Base-by-base conservation (phyloP, 2,797 vertebrate genomes). In the Semaprochilodus insignis region DNA sequence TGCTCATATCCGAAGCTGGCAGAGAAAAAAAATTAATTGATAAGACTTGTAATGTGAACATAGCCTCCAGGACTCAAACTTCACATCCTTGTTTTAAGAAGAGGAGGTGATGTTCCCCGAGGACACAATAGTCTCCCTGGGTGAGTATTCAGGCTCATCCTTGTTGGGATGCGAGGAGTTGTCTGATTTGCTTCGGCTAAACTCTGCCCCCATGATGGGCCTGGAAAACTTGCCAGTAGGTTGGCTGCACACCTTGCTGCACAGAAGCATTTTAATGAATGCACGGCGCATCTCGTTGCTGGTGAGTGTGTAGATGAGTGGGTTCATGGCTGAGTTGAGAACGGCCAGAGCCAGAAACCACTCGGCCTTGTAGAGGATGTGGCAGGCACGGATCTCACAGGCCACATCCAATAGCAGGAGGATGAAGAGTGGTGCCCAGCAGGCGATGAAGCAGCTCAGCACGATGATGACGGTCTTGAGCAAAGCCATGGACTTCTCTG, bases 391-490 rank as follows among this genome's bases (percentile, higher is more conserved):
- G 16, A 95, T 97, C 90, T 95, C 95, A 74, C 98, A 99, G 11
- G 96, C 97, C 77, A 96, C 97, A n/a, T 99, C 98, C 87, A 99
- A 91, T 63, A 99, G 93, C 34, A 99, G 95, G 11, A 99, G 94
- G 91, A 99, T 94, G 91, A 99, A 99, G 79, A 99, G 96, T 0
- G 98, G 98, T 0, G 97, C 95, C 98, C 98, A 99, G 91, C 98
- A 99, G 77, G 95, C 95, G 1, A 99, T 99, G 92, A 99, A 99
- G 87, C 95, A 97, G 83, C 98, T 98, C 89, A 99, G 91, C 25
- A 99, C 98, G 25, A 99, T 97, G 86, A 99, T 98, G 83, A 99
- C 98, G 0, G 98, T 99, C 94, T 98, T 98, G 86, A 99, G 95
- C 81, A 99, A 94, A 0, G 98, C 97, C 90, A 99, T 91, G 0